Base-by-base conservation (phyloP, 2,113 vertebrate species). In the Galeopterus variegatus region DNA sequence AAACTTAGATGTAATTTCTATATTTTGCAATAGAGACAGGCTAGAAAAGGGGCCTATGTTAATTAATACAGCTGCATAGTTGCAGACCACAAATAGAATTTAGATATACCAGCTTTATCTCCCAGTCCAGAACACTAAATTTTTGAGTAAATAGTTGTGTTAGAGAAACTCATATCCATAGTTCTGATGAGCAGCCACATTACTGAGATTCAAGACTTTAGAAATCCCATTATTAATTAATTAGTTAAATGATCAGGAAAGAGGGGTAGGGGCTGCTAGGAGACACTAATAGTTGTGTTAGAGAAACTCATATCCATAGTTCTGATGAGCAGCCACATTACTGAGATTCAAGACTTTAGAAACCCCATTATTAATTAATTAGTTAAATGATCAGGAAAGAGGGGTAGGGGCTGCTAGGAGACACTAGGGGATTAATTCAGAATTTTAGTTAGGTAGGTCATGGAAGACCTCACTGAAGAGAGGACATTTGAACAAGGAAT, bases 231-330 rank as follows among this genome's bases (percentile, higher is more conserved):
- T 90, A 70, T 88, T 95, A 85, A 93, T 58, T 56, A 81, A 81
- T 85, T 69, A 72, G 45, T 86, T 73, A 85, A 72, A 92, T 41
- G 41, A 41, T 52, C n/a, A 72, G 41, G 26, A 89, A 86, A 50
- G 31, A 28, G 23, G n/a, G n/a, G n/a, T n/a, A n/a, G n/a, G n/a
- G n/a, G n/a, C n/a, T n/a, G n/a, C n/a, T n/a, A n/a, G n/a, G n/a
- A n/a, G n/a, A n/a, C n/a, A n/a, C n/a, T n/a, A 94, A 85, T 0
- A 88, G 18, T 45, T 86, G 80, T 93, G 18, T 52, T 73, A 89
- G n/a, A 87, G 87, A 87, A 31, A 18, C 11, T 48, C 21, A 33
- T 33, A 28, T 9, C 45, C 13, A 23, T 64, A 65, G 18, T 79
- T 93, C 23, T 87, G 18, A 84, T 65, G 56, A 93, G 8, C 13